Conservation (phyloP, 1,140 invertebrate genomes). For the Bombus terrestris region DNA sequence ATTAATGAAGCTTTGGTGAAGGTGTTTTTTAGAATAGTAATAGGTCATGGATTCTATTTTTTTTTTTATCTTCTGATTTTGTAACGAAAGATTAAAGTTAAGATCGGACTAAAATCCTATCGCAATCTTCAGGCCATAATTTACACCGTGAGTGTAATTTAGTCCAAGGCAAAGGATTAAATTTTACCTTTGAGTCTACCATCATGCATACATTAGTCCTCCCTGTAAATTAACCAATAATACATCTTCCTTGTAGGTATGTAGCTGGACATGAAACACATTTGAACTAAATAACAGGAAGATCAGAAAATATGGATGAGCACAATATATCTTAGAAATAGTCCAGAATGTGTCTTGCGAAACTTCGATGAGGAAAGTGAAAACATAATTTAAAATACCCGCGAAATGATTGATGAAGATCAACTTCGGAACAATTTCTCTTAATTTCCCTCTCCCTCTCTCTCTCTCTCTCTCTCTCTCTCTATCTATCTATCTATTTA, state of each 20-base stretch:
- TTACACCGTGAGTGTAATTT: not conserved
- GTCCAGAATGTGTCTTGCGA: conserved; percentile 6
- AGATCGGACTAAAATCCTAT: not conserved
- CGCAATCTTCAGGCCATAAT: not conserved
- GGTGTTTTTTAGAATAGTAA: too few relatives aligned
- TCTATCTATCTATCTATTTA: too few relatives aligned
- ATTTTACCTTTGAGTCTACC: not conserved
- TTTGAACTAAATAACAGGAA: not conserved
- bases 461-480: too few relatives aligned
- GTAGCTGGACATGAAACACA: not conserved
- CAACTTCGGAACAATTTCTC: not conserved
- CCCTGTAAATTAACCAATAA: not conserved
- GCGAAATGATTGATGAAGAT: not conserved
- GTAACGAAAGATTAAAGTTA: too few relatives aligned
- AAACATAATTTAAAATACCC: not conserved
- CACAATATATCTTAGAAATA: conserved; percentile 4
- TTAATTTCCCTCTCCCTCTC: not conserved
- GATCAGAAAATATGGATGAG: not conserved
- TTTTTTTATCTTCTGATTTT: too few relatives aligned
- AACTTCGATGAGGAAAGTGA: not conserved
- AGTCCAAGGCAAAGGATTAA: not conserved
- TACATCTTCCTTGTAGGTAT: not conserved
- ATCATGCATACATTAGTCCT: not conserved
- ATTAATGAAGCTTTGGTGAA: too few relatives aligned
- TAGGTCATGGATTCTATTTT: too few relatives aligned